Evolutionary conservation across 2,888 invertebrate genomes (phyloP).

Genomic region (Rapana venosa): DNA sequence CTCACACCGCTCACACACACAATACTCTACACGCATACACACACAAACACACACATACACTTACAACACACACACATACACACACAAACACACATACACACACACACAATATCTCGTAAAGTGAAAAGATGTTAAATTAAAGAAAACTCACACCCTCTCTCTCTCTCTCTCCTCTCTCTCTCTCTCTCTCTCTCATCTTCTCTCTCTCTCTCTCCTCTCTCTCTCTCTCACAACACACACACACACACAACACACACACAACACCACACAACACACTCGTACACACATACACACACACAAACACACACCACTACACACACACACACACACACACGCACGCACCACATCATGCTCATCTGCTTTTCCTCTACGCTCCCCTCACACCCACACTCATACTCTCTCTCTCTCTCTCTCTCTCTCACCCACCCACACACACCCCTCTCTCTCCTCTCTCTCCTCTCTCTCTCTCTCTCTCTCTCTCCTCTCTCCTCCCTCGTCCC

Average conservation of each 20-base stretch:
- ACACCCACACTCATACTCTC: neutral
- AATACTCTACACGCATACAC: neutral
- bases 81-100: neutral
- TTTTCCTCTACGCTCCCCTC: no score
- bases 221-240: no score
- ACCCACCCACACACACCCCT: neutral
- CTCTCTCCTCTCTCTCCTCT: conserved; percentile 10
- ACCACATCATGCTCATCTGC: no score
- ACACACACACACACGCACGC: neutral
- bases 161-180: neutral
- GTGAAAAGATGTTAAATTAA: no score
- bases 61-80: conserved; percentile 1
- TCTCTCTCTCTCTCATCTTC: neutral
- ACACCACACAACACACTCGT: no score
- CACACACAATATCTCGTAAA: conserved; percentile 2
- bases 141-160: neutral
- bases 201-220: neutral
- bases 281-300: conserved; percentile 19
- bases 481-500: neutral
- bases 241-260: no score
- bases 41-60: neutral
- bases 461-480: conserved; percentile 31
- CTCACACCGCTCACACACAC: neutral
- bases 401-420: neutral
- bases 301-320: conserved; percentile 13